Base-by-base conservation (phyloP, 2,797 vertebrate genomes). In the Galagoides demidoff region DNA sequence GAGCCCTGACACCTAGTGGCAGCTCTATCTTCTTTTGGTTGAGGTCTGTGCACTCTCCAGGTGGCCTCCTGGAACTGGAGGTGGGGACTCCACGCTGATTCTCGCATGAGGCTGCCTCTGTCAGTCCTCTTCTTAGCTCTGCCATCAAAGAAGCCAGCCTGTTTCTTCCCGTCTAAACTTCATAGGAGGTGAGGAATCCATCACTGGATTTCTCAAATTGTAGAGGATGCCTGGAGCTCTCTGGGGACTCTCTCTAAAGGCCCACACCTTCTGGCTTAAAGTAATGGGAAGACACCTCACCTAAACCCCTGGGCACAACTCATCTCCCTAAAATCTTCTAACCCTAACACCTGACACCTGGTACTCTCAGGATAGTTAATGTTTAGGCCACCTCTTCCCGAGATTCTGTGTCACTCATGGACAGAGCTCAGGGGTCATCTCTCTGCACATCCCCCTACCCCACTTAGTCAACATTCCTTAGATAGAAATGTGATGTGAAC, bases 181-280 rank as follows among this genome's bases (percentile, higher is more conserved):
- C 19, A 16, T 7, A 34, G 37, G 34, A 27, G 29, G 57, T 23
- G 22, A 43, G 13, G 37, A 8, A 11, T 52, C n/a, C 29, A 9
- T 45, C 11, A 10, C 14, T 45, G 59, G 20, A 52, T 82, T 94
- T 73, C 64, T 79, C 68, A 45, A 22, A 52, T 49, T 10, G 1
- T 23, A 39, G 5, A 20, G 74, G 27, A n/a, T 29, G 11, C 10
- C 0, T 12, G 57, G 87, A 13, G 16, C 34, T 52, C 52, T 59
- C 68, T 68, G 71, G 12, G 11, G 13, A 8, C 23, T 68, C 63
- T 68, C 66, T 68, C 31, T 63, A 70, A 92, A 55, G 66, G n/a
- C 29, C 13, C 19, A 37, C 78, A 83, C 63, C 43, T 93, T 95
- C 74, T 45, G 79, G 34, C 27, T 85, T 45, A 14, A 64, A 68